Conservation (phyloP, 2,113 vertebrate genomes). For the Dryoscopus gambensis region DNA sequence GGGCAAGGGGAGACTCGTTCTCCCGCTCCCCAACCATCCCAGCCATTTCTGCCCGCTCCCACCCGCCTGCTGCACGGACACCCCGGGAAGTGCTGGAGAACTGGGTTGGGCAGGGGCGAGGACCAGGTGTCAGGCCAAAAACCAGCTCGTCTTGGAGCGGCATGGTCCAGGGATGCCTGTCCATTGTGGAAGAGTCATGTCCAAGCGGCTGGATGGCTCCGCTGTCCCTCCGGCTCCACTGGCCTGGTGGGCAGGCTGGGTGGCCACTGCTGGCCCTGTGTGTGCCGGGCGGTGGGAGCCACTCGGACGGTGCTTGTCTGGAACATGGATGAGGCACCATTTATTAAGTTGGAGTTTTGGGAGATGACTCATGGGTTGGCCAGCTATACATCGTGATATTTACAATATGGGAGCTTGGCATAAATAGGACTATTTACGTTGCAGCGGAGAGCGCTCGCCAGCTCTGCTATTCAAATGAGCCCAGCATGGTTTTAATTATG, state of each 20-base stretch:
- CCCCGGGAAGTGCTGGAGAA: not conserved
- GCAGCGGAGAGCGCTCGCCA: constrained; percentile 20
- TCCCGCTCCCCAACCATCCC: not conserved
- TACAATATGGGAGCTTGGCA: constrained; percentile 66
- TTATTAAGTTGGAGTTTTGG: constrained; percentile 63
- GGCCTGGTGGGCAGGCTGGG: not conserved
- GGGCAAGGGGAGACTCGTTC: not conserved
- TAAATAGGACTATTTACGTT: constrained; percentile 59
- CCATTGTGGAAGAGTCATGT: not conserved
- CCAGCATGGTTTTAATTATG: constrained; percentile 55
- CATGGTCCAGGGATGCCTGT: accelerated
- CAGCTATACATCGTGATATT: constrained; percentile 58
- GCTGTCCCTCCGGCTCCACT: accelerated
- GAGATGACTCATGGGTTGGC: constrained; percentile 66
- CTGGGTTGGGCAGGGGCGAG: not conserved
- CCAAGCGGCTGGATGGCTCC: not conserved
- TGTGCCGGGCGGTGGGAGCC: not conserved
- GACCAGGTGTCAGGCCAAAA: not conserved
- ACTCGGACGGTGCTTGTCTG: not conserved
- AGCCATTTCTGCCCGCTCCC: accelerated
- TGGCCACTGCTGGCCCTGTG: not conserved
- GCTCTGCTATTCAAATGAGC: constrained; percentile 37
- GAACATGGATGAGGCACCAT: constrained; percentile 45
- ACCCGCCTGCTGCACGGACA: not conserved
- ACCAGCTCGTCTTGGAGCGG: accelerated